Base-by-base conservation (phyloP, 2,888 invertebrate species). In the Nemoura dubitans region DNA sequence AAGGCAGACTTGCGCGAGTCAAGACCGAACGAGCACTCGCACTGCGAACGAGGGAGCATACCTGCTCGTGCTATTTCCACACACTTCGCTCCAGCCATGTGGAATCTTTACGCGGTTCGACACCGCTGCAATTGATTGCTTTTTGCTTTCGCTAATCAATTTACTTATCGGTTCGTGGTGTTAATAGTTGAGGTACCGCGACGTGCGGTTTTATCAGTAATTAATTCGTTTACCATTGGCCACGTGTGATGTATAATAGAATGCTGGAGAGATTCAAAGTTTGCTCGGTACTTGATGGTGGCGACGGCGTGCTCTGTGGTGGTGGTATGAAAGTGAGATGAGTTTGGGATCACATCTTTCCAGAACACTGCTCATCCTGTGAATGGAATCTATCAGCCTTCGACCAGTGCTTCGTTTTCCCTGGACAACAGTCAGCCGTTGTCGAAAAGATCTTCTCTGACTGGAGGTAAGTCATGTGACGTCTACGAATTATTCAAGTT, bases 341-440 rank as follows among this genome's bases (percentile, higher is more conserved):
- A 59, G 59, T 59, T 59, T 59, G 16, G 59, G 21, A 59, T 59
- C 14, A 1, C 14, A 59, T 21, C 59, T 89, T 92, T 93, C 88
- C 92, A 96, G 96, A 97, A 97, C 92, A 97, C 97, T 89, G 97
- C 97, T 59, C 96, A 97, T 92, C 97, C 98, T 87, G 96, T 97
- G 16, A 97, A 97, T 91, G 97, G 97, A 87, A 95, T 97, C 90
- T 97, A 97, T 91, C 96, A 95, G 90, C 90, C 90, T 42, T 87
- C 89, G 28, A 86, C 86, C 29, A 88, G 76, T 59, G 85, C 42
- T 77, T 86, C 43, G 78, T 87, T 59, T 59, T 59, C 29, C 28
- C 28, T 84, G n/a, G 84, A 84, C 21, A 43, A 1, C 59, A 14
- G 27, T 25, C 28, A 84, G 84, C 28, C 29, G 21, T 21, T 84